Evolutionary conservation across 2,113 vertebrate species (phyloP).

Genomic region (Glaucomys volans): DNA sequence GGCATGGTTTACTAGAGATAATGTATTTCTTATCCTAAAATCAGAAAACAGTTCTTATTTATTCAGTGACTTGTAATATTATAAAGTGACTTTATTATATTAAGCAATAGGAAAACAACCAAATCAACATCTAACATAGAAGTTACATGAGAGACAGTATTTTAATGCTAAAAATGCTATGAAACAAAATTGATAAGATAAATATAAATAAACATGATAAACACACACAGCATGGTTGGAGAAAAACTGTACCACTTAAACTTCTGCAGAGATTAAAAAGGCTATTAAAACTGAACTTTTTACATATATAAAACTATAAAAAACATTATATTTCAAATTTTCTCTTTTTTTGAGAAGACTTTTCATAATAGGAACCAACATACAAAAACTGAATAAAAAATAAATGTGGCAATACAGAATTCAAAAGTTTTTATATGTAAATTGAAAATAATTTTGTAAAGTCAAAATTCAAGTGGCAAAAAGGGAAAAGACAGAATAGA

Average conservation of each 20-base stretch:
- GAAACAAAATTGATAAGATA: background rate
- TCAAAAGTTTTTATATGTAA: background rate
- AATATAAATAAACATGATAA: background rate
- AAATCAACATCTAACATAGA: background rate
- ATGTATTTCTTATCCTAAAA: background rate
- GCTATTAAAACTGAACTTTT: background rate
- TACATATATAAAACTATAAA: background rate
- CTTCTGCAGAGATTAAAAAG: background rate
- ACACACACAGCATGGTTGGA: background rate
- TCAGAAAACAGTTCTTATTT: background rate
- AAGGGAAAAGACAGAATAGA: background rate
- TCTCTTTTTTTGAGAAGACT: background rate
- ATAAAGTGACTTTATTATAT: background rate
- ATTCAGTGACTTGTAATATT: background rate
- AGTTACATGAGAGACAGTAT: background rate
- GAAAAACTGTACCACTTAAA: background rate
- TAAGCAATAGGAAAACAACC: background rate
- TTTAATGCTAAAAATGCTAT: slow-evolving; percentile 37
- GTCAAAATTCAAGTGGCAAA: background rate
- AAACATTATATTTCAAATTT: background rate
- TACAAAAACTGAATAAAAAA: background rate
- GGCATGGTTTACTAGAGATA: background rate
- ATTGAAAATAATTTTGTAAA: background rate
- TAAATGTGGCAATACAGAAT: background rate
- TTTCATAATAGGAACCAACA: background rate